Evolutionary conservation across 2,113 vertebrate species (phyloP).

Genomic region (Callopanchax toddi): DNA sequence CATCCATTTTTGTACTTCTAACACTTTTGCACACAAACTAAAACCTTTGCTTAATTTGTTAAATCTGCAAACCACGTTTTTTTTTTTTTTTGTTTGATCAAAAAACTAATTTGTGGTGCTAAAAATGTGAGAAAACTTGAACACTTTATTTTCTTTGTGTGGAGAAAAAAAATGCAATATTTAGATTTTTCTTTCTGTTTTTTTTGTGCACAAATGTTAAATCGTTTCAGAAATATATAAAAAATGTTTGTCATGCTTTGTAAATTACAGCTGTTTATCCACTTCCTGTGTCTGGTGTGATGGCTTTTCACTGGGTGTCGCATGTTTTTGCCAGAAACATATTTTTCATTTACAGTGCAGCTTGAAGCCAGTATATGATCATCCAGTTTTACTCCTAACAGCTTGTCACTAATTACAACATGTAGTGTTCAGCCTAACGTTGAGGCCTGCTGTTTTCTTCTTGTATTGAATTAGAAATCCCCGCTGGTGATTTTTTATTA

Average conservation of each 20-base stretch:
- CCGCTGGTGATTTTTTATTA: constrained; percentile 37
- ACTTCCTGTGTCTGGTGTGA: neutral
- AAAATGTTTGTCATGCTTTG: constrained; percentile 3
- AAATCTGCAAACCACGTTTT: constrained; percentile 13
- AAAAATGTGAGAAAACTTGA: constrained; percentile 63
- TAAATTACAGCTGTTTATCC: neutral
- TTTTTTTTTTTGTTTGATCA: constrained; percentile 37
- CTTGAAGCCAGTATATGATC: constrained; percentile 38
- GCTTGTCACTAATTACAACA: constrained; percentile 67
- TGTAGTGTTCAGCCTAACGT: constrained; percentile 45
- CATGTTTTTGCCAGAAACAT: constrained; percentile 6
- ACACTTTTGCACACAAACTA: constrained; percentile 49
- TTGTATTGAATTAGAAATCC: constrained; percentile 50
- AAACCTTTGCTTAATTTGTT: constrained; percentile 21
- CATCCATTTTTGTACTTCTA: too few species aligned
- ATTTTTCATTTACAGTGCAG: constrained; percentile 47
- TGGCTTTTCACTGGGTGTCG: constrained; percentile 2
- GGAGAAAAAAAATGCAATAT: constrained; percentile 55
- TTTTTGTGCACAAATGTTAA: neutral
- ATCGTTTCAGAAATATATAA: too few species aligned
- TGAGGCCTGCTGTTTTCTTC: constrained; percentile 57
- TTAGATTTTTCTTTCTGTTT: neutral
- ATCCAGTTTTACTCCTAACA: constrained; percentile 61
- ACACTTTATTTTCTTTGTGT: constrained; percentile 44
- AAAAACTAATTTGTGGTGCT: constrained; percentile 65